Conservation (phyloP, 2,113 vertebrate species). For the Eonycteris spelaea region DNA sequence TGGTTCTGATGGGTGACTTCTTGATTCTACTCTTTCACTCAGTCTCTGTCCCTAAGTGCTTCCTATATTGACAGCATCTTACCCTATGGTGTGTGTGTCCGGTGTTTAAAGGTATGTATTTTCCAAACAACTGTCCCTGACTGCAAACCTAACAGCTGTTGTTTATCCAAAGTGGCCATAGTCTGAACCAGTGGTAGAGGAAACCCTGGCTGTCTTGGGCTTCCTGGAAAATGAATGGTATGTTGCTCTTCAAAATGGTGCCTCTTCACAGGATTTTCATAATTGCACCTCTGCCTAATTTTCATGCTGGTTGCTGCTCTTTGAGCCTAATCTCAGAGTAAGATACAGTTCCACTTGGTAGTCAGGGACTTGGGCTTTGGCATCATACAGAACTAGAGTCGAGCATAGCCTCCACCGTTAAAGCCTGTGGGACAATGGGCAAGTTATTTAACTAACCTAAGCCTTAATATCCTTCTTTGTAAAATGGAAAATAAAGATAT, state of each 20-base stretch:
- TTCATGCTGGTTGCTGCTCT: background rate
- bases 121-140: background rate
- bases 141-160: background rate
- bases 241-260: background rate
- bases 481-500: background rate
- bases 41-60: background rate
- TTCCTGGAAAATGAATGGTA: background rate
- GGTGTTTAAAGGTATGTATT: background rate
- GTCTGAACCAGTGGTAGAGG: background rate
- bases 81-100: background rate
- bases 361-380: background rate
- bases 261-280: background rate
- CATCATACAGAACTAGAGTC: background rate
- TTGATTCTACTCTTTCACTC: background rate
- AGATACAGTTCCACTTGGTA: background rate
- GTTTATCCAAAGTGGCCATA: background rate
- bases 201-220: background rate
- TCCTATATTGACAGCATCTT: background rate
- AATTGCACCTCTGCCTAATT: background rate
- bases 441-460: background rate
- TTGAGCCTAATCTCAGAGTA: background rate
- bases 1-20: background rate
- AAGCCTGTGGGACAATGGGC: background rate
- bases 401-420: background rate
- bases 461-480: background rate